Evolutionary conservation across 2,797 vertebrate genomes (phyloP), one percentile per base, ranked within the genome.

Genomic region (Poeciliopsis turneri): DNA sequence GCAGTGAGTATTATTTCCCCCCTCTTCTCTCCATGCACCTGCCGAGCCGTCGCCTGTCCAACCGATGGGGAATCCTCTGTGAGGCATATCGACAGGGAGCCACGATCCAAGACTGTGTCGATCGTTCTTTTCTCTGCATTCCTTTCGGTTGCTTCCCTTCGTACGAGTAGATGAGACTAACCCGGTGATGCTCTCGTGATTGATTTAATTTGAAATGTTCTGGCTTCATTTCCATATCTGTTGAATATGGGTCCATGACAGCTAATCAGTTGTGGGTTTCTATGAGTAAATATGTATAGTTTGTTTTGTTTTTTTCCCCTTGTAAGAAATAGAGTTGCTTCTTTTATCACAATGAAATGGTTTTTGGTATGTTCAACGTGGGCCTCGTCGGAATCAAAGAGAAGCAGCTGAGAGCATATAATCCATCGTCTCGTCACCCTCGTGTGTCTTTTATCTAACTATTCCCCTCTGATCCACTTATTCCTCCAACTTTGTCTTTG

Each of bases 151-250:
- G 0, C 45, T 3, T 11, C 11, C 43, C 39, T 13, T 5, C 76
- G 16, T 69, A 78, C 76, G 13, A 84, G 72, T 47, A 46, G 39
- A 43, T 79, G 45, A 83, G 76, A 84, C 46, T 75, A 79, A 78
- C 13, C 28, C 46, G 74, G 46, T 84, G 72, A 51, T 83, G 33
- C 3, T 51, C 82, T 81, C 64, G 43, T 33, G 70, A 71, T 74
- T 69, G 10, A 79, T 82, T 85, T 76, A 43, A 75, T 75, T n/a
- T 75, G 45, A 18, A 9, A 77, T 75, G 76, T 66, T 53, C 33
- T 57, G 61, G 70, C 76, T 89, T 86, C 9, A 53, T 84, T 85
- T 89, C 87, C 90, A 92, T 82, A 80, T 92, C 87, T 77, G 28
- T 61, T 79, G 13, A 79, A 75, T 25, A 46, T 57, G 75, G 81